phyloP scores from a whole-genome alignment of 2,888 invertebrate species.

The Sinhomidia bicolor region DNA sequence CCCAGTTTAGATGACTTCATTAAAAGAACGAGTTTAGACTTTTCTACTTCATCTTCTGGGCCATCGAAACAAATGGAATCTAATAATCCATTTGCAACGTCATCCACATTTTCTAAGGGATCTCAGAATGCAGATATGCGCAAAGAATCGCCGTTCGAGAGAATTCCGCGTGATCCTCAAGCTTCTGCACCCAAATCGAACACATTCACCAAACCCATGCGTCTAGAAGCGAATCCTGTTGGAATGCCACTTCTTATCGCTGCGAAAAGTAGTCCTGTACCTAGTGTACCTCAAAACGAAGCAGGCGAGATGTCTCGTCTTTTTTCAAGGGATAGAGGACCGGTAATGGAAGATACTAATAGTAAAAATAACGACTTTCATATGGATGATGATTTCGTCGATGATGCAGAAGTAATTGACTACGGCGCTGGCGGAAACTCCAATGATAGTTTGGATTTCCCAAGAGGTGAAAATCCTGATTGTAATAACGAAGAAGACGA shows the following conservation, averaged over 20 bases:
- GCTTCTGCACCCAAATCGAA: neutral
- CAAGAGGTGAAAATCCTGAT: constrained; percentile 67
- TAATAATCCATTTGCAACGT: constrained; percentile 32
- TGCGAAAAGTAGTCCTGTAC: constrained; percentile 44
- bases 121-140: neutral
- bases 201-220: neutral
- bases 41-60: neutral
- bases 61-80: neutral
- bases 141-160: constrained; percentile 44
- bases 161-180: constrained; percentile 67
- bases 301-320: constrained; percentile 56
- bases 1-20: constrained; percentile 60
- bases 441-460: constrained; percentile 70
- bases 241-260: constrained; percentile 66
- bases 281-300: constrained; percentile 40
- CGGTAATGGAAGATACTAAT: neutral
- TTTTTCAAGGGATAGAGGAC: constrained; percentile 70
- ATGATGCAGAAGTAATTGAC: constrained; percentile 76
- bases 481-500: constrained; percentile 59
- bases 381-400: constrained; percentile 51
- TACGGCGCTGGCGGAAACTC: constrained; percentile 75
- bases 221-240: constrained; percentile 58
- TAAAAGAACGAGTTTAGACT: constrained; percentile 22
- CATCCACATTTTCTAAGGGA: neutral
- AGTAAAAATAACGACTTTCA: constrained; percentile 1